Evolutionary conservation across 2,113 vertebrate genomes (phyloP).

Genomic region (Phycodurus eques): DNA sequence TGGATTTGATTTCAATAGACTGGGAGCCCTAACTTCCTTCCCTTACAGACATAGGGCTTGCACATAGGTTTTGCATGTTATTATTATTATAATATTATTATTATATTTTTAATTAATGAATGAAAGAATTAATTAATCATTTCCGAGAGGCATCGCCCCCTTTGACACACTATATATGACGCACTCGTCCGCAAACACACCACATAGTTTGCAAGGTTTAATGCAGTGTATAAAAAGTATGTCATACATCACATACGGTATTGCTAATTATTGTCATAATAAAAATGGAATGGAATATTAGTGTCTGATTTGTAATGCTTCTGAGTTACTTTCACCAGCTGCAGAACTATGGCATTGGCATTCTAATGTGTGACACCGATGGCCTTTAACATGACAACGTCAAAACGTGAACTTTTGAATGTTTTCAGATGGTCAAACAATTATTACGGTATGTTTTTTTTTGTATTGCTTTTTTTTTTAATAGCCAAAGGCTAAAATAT

Average conservation of each 20-base stretch:
- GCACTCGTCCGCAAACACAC: neutral
- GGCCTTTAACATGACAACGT: too few relatives aligned
- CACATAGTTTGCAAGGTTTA: neutral
- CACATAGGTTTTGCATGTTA: neutral
- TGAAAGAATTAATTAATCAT: too few relatives aligned
- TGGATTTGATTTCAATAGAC: constrained; percentile 9
- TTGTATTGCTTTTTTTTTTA: neutral
- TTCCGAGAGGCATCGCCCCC: neutral
- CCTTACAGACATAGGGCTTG: constrained; percentile 10
- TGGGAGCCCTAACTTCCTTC: neutral
- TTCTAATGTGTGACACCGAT: neutral
- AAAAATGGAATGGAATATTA: too few relatives aligned
- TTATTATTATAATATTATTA: too few relatives aligned
- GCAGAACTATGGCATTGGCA: neutral
- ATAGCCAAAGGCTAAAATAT: neutral
- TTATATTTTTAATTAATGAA: neutral
- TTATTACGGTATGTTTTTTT: too few relatives aligned
- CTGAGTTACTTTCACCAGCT: neutral
- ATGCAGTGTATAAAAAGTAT: neutral
- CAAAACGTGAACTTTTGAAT: too few relatives aligned
- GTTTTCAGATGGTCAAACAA: too few relatives aligned
- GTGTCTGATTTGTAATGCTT: neutral
- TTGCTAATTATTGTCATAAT: neutral
- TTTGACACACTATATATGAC: too few relatives aligned
- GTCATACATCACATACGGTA: neutral